Percentiles rank a stretch among this genome's conserved stretches.
These are phyloP conservation scores for Dolichotis patagonum DNA, from an alignment of 2,113 vertebrate species.

Conservation along the genomic window DNA sequence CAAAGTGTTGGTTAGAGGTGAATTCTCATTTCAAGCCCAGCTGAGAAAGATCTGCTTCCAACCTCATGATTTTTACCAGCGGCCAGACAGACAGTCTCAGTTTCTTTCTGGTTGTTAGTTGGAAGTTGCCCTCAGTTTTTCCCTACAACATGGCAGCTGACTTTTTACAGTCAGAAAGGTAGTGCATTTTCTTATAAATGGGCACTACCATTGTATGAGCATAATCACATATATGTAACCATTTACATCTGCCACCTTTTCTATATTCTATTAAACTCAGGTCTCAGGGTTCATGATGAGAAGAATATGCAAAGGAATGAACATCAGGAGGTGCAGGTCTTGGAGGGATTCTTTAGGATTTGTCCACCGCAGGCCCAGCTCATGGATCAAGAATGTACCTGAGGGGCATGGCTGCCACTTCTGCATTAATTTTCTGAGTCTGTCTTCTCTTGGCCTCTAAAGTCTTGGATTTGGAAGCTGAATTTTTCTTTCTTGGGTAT, in stretches of 20 bases:
- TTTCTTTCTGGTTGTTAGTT: not conserved
- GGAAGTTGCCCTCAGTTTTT: not conserved
- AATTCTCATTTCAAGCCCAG: not conserved
- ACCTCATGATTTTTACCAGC: not conserved
- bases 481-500: not conserved
- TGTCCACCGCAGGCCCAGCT: not conserved
- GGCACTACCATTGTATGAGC: not conserved
- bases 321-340: not conserved
- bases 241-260: not conserved
- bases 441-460: not conserved
- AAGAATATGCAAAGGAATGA: not conserved
- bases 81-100: no score
- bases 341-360: not conserved
- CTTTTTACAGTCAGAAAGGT: not conserved
- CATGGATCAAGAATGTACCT: not conserved
- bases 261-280: not conserved
- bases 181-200: not conserved
- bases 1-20: not conserved
- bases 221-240: not conserved
- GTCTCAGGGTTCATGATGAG: not conserved
- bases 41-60: not conserved
- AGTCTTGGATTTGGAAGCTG: not conserved
- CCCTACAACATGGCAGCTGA: not conserved
- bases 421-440: not conserved
- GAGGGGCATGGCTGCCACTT: not conserved